Percentiles rank a stretch among this genome's conserved stretches.
Evolutionary conservation across 2,113 vertebrate species (phyloP).

Genomic region (Ceyx cyanopectus): DNA sequence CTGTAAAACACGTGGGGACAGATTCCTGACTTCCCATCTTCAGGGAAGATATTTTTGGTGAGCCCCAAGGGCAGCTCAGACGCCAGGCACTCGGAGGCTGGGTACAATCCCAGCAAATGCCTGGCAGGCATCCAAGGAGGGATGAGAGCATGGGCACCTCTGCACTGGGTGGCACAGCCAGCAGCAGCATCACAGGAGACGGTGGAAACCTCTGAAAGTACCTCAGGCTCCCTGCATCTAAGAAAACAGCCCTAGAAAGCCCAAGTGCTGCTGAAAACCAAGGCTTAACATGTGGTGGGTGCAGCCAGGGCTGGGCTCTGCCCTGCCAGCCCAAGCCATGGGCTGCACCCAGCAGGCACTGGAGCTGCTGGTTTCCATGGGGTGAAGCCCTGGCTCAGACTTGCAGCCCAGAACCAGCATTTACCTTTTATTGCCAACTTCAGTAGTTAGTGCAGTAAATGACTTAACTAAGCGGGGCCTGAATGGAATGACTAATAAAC

Average conservation of each 20-base stretch:
- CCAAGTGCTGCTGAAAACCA: background rate
- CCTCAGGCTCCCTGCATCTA: background rate
- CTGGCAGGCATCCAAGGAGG: background rate
- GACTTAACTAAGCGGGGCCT: slow-evolving; percentile 70
- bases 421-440: slow-evolving; percentile 65
- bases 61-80: background rate
- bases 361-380: rapidly evolving
- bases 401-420: background rate
- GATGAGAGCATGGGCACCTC: background rate
- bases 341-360: rapidly evolving
- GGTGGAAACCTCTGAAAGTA: background rate
- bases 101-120: background rate
- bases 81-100: background rate
- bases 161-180: background rate
- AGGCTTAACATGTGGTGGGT: background rate
- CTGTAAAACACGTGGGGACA: background rate
- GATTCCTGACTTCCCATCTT: background rate
- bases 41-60: background rate
- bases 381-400: background rate
- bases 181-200: background rate
- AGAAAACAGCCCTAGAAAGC: background rate
- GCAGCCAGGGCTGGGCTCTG: background rate
- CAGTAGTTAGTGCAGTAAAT: slow-evolving; percentile 65
- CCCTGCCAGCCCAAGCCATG: rapidly evolving
- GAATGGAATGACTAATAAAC: slow-evolving; percentile 78